Evolutionary conservation across 2,888 invertebrate genomes (phyloP), one percentile per base, ranked within the genome.

Genomic region (Andrena camellia): DNA sequence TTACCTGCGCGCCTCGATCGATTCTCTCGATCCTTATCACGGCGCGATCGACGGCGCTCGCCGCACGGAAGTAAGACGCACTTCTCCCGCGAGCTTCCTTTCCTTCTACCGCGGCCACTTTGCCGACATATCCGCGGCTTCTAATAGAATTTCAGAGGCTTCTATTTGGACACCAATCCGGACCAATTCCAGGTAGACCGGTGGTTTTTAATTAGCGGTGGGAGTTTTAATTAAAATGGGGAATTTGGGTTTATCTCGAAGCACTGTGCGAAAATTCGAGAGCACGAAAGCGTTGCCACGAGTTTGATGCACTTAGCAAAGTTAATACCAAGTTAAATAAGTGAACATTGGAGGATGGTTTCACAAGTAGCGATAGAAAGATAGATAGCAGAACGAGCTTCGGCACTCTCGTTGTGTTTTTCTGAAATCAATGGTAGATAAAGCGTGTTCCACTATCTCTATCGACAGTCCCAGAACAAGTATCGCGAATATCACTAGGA

Each of bases 1-100:
- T 88, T 88, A 88, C 84, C 84, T 73, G 84, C 20, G 57, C 73
- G 68, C 33, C 84, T 57, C 69, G 84, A 88, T 88, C 88, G 85
- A 88, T 85, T 57, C 67, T 20, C 69, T 81, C 81, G 85, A 88
- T 88, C 81, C 81, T 80, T 85, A 79, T 82, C 82, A 42, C 52
- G 17, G 10, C 20, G 59, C 66, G 74, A 78, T 75, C 75, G 33
- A 26, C 68, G 7, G 26, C 50, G 71, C 50, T 72, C 48, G 48
- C 50, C n/a, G 54, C 50, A 1, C 67, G 50, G 75, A 75, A 63
- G 62, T 29, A 54, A 62, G 52, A 31, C 69, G 62, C 33, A 17
- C 33, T 54, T 6, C 26, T 26, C 17, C 17, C 20, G 35, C 17
- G 42, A 20, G 54, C 23, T n/a, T 54, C 33, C 42, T 26, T 23